Conservation (phyloP, 2,113 vertebrate species). For the Lontra canadensis region DNA sequence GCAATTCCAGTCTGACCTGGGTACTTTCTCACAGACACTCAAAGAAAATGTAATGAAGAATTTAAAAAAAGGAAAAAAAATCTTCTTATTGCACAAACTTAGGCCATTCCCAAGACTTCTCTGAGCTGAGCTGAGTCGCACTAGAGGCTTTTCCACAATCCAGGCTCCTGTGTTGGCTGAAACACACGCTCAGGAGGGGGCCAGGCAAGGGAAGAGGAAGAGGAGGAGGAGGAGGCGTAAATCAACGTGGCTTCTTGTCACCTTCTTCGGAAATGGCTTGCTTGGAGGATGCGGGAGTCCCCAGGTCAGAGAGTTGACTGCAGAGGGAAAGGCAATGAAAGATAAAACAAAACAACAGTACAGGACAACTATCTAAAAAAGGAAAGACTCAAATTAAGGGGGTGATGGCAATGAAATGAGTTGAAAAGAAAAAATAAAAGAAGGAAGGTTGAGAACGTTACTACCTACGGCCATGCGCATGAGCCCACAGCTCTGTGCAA, state of each 20-base stretch:
- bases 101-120: conserved; percentile 83
- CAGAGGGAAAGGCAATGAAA: conserved; percentile 85
- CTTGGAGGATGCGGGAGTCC: conserved; percentile 82
- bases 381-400: conserved; percentile 48
- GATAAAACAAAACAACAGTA: conserved; percentile 84
- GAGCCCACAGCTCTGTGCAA: neutral
- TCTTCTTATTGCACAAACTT: conserved; percentile 87
- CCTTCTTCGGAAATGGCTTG: conserved; percentile 83
- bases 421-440: conserved; percentile 7
- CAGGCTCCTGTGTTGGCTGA: conserved; percentile 80
- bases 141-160: conserved; percentile 77
- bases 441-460: conserved; percentile 8
- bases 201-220: conserved; percentile 77
- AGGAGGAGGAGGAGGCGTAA: conserved; percentile 56
- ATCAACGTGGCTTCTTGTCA: conserved; percentile 74
- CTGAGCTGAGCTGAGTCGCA: conserved; percentile 75
- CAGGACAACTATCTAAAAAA: conserved; percentile 60
- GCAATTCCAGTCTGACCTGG: conserved; percentile 84
- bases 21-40: conserved; percentile 77
- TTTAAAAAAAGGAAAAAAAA: conserved; percentile 64
- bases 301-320: conserved; percentile 81
- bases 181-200: conserved; percentile 73
- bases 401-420: conserved; percentile 60
- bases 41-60: conserved; percentile 81
- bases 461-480: neutral